A percentile compares a stretch with the other conserved stretches of the same genome.
These are phyloP conservation scores for Drosophila watanabei DNA, from an alignment of 1,140 invertebrate species.

Conservation along the genomic window DNA sequence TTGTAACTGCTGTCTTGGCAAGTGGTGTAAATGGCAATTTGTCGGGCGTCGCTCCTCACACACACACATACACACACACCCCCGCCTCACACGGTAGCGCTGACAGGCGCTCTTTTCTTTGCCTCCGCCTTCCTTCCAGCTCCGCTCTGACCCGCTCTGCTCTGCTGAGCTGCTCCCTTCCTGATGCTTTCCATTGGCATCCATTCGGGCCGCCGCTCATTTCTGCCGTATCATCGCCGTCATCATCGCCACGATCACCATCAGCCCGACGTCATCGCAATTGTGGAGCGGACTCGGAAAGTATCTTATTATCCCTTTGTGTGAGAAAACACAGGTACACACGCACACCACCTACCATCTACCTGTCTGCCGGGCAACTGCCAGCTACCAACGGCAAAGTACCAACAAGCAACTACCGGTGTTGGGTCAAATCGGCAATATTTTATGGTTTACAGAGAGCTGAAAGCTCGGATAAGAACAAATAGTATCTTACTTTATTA, in stretches of 20 bases:
- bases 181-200: conserved; percentile 29
- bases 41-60: conserved; percentile 30
- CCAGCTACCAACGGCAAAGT: conserved; percentile 49
- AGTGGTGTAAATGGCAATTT: conserved; percentile 83
- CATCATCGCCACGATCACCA: conserved; percentile 51
- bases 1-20: conserved; percentile 61
- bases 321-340: conserved; percentile 31
- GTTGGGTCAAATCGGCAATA: conserved; percentile 4
- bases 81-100: conserved; percentile 65
- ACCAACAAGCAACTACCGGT: conserved; percentile 5
- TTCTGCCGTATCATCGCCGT: conserved; percentile 77
- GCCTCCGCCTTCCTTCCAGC: neutral
- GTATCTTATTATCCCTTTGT: conserved; percentile 72
- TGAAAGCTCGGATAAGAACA: neutral
- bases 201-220: conserved; percentile 64
- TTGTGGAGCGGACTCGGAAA: conserved; percentile 65
- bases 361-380: conserved; percentile 69
- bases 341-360: conserved; percentile 24
- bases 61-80: conserved; percentile 19
- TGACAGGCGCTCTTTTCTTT: conserved; percentile 55
- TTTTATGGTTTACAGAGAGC: neutral
- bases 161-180: neutral
- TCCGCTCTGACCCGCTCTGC: neutral
- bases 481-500: neutral
- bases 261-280: conserved; percentile 62